Evolutionary conservation across 2,888 invertebrate species (phyloP).

Genomic region (Lasius platythorax): DNA sequence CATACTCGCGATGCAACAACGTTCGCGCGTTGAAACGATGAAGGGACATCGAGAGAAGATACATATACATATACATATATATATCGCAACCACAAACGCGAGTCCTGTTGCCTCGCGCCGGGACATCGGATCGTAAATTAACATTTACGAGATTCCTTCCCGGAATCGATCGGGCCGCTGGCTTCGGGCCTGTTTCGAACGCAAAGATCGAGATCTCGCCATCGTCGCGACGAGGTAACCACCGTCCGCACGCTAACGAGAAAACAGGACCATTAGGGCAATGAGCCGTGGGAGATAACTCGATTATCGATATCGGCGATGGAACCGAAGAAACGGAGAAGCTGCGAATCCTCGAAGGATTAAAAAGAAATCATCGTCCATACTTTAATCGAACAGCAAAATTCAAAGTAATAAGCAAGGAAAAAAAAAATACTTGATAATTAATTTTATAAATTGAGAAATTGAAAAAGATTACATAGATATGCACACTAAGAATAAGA

Average conservation of each 20-base stretch:
- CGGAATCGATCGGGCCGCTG: conserved; percentile 52
- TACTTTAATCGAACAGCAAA: not conserved
- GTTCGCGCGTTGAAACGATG: conserved; percentile 1
- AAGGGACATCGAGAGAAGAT: not conserved
- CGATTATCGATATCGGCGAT: conserved; percentile 45
- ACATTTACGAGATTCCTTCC: conserved; percentile 63
- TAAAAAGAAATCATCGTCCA: conserved; percentile 1
- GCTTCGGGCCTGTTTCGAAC: conserved; percentile 39
- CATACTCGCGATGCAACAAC: conserved; percentile 10
- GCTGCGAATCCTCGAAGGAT: not conserved
- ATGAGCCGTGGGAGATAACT: conserved; percentile 47
- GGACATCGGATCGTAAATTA: conserved; percentile 51
- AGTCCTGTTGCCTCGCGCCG: conserved; percentile 12
- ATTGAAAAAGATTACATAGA: not conserved
- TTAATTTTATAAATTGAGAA: not conserved
- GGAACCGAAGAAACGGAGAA: conserved; percentile 1
- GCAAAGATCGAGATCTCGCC: conserved; percentile 36
- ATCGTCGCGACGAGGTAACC: conserved; percentile 35
- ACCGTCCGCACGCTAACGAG: conserved; percentile 44
- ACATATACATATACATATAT: not conserved
- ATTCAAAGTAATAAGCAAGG: not conserved
- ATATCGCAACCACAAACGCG: not conserved
- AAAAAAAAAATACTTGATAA: not conserved
- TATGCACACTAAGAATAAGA: not conserved
- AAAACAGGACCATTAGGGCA: conserved; percentile 47